These are phyloP conservation scores for Eupithecia insigniata DNA, from an alignment of 2,888 invertebrate species.

Conservation along the genomic window DNA sequence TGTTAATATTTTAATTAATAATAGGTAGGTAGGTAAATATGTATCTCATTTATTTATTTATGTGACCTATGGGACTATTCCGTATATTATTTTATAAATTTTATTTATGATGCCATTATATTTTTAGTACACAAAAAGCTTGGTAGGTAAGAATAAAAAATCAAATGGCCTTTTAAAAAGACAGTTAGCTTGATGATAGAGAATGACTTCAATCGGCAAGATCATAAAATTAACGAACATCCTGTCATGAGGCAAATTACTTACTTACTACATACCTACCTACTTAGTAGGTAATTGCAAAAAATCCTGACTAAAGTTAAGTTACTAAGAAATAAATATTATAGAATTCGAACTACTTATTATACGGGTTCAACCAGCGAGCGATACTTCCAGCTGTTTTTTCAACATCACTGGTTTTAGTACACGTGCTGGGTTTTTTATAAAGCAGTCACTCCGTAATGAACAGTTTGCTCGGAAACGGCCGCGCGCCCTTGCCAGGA, in stretches of 20 bases:
- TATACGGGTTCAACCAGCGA: conserved; percentile 9
- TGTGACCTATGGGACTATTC: neutral
- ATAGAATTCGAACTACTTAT: neutral
- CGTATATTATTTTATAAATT: too few relatives aligned
- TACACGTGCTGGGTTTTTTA: conserved; percentile 76
- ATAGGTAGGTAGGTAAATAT: neutral
- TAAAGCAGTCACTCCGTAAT: conserved; percentile 59
- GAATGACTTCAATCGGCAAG: conserved; percentile 8
- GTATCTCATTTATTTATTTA: too few relatives aligned
- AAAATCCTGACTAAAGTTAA: neutral
- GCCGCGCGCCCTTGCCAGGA: conserved; percentile 70
- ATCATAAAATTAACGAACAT: conserved; percentile 22
- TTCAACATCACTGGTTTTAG: conserved; percentile 61
- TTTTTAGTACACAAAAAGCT: neutral
- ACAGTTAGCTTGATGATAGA: neutral
- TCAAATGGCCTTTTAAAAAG: neutral
- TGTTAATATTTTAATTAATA: neutral
- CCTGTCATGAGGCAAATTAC: conserved; percentile 23
- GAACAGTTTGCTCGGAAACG: conserved; percentile 74
- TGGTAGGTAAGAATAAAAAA: neutral
- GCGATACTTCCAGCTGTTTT: conserved; percentile 43
- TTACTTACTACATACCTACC: too few relatives aligned
- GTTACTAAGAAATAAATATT: neutral
- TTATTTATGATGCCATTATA: too few relatives aligned
- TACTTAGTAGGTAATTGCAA: neutral